Conservation (phyloP, 2,888 invertebrate species). For the Xanthostigma xanthostigma region DNA sequence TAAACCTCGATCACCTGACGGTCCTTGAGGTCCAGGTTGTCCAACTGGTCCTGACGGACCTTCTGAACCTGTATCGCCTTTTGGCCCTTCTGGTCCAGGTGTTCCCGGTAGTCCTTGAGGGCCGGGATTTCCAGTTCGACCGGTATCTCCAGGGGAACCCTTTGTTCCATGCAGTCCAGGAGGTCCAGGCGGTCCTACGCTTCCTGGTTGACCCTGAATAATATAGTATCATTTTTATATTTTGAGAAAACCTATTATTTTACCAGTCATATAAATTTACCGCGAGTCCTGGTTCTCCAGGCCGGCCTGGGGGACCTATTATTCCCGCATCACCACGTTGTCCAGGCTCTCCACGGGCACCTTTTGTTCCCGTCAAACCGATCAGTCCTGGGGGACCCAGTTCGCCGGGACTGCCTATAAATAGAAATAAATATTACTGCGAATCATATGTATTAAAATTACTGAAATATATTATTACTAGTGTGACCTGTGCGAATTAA, state of each 20-base stretch:
- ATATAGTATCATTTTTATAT: too few relatives aligned
- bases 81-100: slow-evolving; percentile 54
- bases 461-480: too few relatives aligned
- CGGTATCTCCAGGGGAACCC: slow-evolving; percentile 53
- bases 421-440: slow-evolving; percentile 3
- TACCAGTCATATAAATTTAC: slow-evolving; percentile 30
- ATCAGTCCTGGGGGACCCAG: slow-evolving; percentile 42
- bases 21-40: slow-evolving; percentile 51
- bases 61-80: slow-evolving; percentile 58
- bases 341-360: slow-evolving; percentile 60
- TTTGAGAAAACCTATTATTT: too few relatives aligned
- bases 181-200: slow-evolving; percentile 48
- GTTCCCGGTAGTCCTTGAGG: slow-evolving; percentile 54
- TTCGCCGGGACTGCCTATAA: slow-evolving; percentile 44
- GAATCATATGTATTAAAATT: too few relatives aligned
- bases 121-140: slow-evolving; percentile 51
- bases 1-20: slow-evolving; percentile 49
- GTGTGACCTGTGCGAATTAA: too few relatives aligned
- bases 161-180: slow-evolving; percentile 54
- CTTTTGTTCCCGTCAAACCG: slow-evolving; percentile 54
- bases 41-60: slow-evolving; percentile 56
- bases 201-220: slow-evolving; percentile 53
- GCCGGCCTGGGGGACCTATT: slow-evolving; percentile 61
- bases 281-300: slow-evolving; percentile 56
- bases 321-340: slow-evolving; percentile 59